Evolutionary conservation across 1,140 invertebrate species (phyloP).

Genomic region (Plodia interpunctella): DNA sequence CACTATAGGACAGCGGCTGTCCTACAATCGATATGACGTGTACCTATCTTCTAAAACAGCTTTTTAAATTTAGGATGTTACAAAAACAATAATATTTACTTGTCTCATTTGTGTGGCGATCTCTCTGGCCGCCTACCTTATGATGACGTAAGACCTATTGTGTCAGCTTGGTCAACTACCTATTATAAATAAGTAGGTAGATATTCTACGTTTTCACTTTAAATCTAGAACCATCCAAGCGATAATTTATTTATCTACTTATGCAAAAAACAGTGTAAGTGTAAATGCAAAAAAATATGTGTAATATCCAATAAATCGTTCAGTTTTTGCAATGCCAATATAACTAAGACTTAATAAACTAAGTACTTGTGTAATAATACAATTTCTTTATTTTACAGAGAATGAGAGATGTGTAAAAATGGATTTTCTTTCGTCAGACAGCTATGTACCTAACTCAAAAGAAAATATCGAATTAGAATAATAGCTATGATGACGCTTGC

Average conservation of each 20-base stretch:
- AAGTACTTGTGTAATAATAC: too few relatives aligned
- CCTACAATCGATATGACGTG: too few relatives aligned
- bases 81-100: slow-evolving; percentile 5
- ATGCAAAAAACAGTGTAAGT: neutral
- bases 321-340: too few relatives aligned
- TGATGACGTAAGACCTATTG: slow-evolving; percentile 47
- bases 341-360: too few relatives aligned
- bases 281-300: neutral
- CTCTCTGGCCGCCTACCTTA: neutral
- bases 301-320: too few relatives aligned
- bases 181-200: slow-evolving; percentile 26
- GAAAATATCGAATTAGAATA: neutral
- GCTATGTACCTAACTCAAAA: neutral
- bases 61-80: slow-evolving; percentile 23
- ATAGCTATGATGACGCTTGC: neutral
- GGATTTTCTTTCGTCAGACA: too few relatives aligned
- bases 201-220: slow-evolving; percentile 9
- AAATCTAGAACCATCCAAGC: neutral
- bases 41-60: too few relatives aligned
- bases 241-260: neutral
- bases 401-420: too few relatives aligned
- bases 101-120: slow-evolving; percentile 3
- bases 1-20: too few relatives aligned
- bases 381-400: too few relatives aligned
- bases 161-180: slow-evolving; percentile 37